phyloP scores from a whole-genome alignment of 2,797 vertebrate species.

The Serranus cabrilla region DNA sequence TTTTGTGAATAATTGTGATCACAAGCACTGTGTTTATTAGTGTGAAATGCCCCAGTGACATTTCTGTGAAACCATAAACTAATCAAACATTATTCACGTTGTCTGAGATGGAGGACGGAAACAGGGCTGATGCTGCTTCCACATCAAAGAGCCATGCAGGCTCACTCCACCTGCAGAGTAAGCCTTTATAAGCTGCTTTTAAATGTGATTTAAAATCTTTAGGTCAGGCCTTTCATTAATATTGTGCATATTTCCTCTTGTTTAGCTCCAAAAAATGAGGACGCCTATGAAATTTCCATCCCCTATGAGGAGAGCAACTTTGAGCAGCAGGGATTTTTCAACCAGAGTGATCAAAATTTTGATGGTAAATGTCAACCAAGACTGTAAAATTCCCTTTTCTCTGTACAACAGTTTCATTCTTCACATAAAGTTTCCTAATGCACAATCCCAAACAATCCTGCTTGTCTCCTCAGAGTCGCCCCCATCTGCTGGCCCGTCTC shows the following conservation, averaged over 20 bases:
- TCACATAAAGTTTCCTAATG: not conserved
- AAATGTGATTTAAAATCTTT: not conserved
- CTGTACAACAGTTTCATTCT: not conserved
- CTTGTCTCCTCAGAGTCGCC: conserved; percentile 64
- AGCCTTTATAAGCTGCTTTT: conserved; percentile 13
- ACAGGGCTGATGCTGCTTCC: conserved; percentile 79
- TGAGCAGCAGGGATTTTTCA: conserved; percentile 90
- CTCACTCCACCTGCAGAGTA: conserved; percentile 85
- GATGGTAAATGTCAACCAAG: conserved; percentile 82
- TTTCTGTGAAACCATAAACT: conserved; percentile 4
- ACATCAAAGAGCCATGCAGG: conserved; percentile 80
- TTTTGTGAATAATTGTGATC: not conserved
- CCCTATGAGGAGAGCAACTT: conserved; percentile 90
- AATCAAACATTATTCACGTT: conserved; percentile 24
- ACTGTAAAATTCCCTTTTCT: not conserved
- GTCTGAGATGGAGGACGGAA: conserved; percentile 81
- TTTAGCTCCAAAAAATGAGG: conserved; percentile 90
- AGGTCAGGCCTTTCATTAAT: not conserved
- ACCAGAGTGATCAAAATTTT: conserved; percentile 85
- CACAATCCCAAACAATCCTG: not conserved
- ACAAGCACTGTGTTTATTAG: not conserved
- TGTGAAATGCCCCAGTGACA: not conserved
- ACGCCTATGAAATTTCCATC: conserved; percentile 88
- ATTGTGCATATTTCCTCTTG: not conserved
- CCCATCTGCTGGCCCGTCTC: conserved; percentile 74